phyloP scores from a whole-genome alignment of 2,797 vertebrate species.

The Brachymystax lenok region DNA sequence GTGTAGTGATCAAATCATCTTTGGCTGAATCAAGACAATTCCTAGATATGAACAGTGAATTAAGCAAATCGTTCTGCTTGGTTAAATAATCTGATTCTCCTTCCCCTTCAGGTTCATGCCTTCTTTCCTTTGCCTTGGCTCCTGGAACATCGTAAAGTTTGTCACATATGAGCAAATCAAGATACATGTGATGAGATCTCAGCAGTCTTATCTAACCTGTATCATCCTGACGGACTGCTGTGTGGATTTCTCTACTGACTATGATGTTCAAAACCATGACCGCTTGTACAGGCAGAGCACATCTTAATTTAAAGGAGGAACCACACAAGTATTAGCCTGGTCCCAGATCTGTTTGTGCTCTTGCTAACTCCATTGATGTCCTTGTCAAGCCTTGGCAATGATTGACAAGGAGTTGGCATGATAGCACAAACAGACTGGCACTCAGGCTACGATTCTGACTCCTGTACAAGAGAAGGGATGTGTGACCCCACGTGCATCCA shows the following conservation, averaged over 20 bases:
- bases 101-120: slow-evolving; percentile 78
- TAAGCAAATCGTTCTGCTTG: neutral
- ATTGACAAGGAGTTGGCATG: neutral
- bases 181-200: slow-evolving; percentile 60
- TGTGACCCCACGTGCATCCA: neutral
- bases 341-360: neutral
- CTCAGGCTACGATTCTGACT: neutral
- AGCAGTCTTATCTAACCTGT: slow-evolving; percentile 43
- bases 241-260: neutral
- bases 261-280: neutral
- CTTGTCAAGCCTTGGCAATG: neutral
- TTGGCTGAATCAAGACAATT: neutral
- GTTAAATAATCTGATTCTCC: neutral
- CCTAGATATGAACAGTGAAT: neutral
- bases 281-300: slow-evolving; percentile 2
- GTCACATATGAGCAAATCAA: slow-evolving; percentile 81
- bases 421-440: neutral
- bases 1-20: slow-evolving; percentile 26
- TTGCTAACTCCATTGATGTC: neutral
- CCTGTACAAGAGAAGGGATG: neutral
- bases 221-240: neutral
- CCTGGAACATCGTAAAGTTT: slow-evolving; percentile 90
- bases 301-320: neutral
- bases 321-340: neutral
- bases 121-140: slow-evolving; percentile 85